phyloP scores from a whole-genome alignment of 2,888 invertebrate genomes.

The Scaptomyza parva region DNA sequence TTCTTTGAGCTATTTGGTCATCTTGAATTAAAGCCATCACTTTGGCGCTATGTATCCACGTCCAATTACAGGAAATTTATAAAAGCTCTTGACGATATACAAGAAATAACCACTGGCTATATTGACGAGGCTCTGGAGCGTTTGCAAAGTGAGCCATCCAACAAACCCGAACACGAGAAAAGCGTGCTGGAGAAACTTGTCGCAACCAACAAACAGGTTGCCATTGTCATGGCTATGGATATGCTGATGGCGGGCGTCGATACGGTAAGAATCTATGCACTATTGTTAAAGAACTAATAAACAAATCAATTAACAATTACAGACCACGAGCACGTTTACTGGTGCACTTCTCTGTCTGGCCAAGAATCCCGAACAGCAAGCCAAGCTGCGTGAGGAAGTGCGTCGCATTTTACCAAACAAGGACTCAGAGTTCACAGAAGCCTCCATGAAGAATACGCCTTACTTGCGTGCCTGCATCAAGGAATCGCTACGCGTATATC shows the following conservation, averaged over 20 bases:
- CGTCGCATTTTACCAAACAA: conserved; percentile 84
- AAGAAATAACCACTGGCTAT: conserved; percentile 72
- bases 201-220: conserved; percentile 87
- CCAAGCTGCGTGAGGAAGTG: conserved; percentile 87
- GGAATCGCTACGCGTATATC: conserved; percentile 88
- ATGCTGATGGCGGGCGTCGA: conserved; percentile 90
- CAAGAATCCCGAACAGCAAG: conserved; percentile 88
- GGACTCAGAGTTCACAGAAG: conserved; percentile 85
- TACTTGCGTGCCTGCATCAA: conserved; percentile 91
- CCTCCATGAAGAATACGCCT: conserved; percentile 85
- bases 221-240: conserved; percentile 89
- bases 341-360: conserved; percentile 85
- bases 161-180: conserved; percentile 71
- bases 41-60: conserved; percentile 56
- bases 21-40: conserved; percentile 55
- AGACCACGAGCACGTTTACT: conserved; percentile 71
- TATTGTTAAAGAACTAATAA: background rate
- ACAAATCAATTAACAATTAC: background rate
- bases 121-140: conserved; percentile 82
- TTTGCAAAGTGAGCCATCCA: conserved; percentile 47
- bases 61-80: conserved; percentile 54
- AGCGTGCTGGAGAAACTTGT: conserved; percentile 89
- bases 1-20: conserved; percentile 38
- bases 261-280: conserved; percentile 86
- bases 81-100: conserved; percentile 65